Percentiles rank a stretch among this genome's conserved stretches.
phyloP scores from a whole-genome alignment of 2,888 invertebrate species.

The Charanyca ferruginea region DNA sequence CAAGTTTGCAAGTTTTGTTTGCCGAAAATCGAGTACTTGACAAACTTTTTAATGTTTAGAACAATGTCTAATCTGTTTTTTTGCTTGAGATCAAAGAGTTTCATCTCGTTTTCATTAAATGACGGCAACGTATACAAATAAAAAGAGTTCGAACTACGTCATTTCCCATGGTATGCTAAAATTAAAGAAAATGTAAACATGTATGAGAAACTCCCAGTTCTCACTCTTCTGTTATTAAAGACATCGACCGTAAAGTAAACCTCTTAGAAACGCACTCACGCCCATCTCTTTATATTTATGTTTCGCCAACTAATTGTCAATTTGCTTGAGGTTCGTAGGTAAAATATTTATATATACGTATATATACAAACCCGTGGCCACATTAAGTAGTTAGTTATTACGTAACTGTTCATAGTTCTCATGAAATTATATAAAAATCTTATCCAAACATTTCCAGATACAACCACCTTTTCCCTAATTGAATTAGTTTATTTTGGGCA shows the following conservation, averaged over 20 bases:
- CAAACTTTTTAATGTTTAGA: background rate
- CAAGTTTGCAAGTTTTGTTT: slow-evolving; percentile 18
- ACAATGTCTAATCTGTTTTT: background rate
- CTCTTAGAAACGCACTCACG: slow-evolving; percentile 28
- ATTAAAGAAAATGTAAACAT: slow-evolving; percentile 12
- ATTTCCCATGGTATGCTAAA: background rate
- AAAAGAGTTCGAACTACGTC: background rate
- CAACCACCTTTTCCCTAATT: background rate
- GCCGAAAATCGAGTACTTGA: background rate
- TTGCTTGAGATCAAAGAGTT: background rate
- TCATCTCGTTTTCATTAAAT: background rate
- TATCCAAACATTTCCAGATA: too few relatives aligned
- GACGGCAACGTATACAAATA: background rate
- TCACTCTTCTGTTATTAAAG: slow-evolving; percentile 36
- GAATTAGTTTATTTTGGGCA: background rate
- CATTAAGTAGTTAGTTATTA: too few relatives aligned
- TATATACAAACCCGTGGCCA: too few relatives aligned
- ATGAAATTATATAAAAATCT: background rate
- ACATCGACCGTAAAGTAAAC: slow-evolving; percentile 30
- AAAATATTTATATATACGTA: background rate
- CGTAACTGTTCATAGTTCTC: background rate
- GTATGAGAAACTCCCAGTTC: background rate
- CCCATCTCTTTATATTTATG: slow-evolving; percentile 42
- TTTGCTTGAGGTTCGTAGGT: slow-evolving; percentile 5
- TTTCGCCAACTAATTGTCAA: slow-evolving; percentile 18